Evolutionary conservation across 2,797 vertebrate species (phyloP).

Genomic region (Anableps anableps): DNA sequence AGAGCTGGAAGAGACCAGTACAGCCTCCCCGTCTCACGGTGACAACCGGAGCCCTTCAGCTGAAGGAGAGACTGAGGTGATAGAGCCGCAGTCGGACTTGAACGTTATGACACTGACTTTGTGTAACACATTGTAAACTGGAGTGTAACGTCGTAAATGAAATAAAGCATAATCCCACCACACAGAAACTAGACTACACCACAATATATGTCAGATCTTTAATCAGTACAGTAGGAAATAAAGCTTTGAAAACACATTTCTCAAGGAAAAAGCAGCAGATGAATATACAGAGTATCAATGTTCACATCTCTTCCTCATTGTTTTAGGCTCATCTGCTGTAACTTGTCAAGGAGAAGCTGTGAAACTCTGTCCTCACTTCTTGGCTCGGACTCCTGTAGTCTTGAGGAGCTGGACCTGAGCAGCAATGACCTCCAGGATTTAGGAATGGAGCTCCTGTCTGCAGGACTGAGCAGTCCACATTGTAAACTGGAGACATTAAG

Average conservation of each 20-base stretch:
- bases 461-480: too few species aligned
- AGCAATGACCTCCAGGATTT: background rate
- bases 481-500: background rate
- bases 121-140: too few species aligned
- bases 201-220: background rate
- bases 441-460: background rate
- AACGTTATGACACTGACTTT: too few species aligned
- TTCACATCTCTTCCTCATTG: background rate
- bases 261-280: too few species aligned
- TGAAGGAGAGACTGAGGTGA: too few species aligned
- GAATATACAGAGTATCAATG: background rate
- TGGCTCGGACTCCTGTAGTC: background rate
- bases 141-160: too few species aligned
- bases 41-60: too few species aligned
- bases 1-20: too few species aligned
- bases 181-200: background rate
- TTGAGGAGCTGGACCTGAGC: slow-evolving; percentile 1
- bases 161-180: background rate
- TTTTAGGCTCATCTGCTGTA: background rate
- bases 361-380: background rate
- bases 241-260: too few species aligned
- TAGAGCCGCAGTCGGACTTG: too few species aligned
- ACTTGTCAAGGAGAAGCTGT: background rate
- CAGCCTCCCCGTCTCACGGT: too few species aligned
- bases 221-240: background rate